Evolutionary conservation across 2,113 vertebrate species (phyloP).

Genomic region (Micromys minutus): DNA sequence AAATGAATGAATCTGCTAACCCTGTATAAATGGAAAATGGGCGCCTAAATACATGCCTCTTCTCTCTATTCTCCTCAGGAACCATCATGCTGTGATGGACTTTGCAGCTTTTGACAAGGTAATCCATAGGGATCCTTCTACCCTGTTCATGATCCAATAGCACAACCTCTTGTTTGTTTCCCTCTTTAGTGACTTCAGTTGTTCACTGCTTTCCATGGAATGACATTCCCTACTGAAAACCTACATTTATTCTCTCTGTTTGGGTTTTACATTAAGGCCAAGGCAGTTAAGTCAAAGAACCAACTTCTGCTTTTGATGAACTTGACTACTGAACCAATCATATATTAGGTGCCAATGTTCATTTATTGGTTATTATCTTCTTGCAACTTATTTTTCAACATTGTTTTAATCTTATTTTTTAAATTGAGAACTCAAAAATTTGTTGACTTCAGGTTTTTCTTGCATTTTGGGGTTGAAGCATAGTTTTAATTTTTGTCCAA

Average conservation of each 20-base stretch:
- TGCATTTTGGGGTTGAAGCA: not conserved
- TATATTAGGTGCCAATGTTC: not conserved
- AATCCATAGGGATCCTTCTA: not conserved
- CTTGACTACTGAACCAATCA: not conserved
- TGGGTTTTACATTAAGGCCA: not conserved
- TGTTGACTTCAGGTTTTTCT: not conserved
- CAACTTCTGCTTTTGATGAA: not conserved
- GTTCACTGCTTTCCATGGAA: too few relatives aligned
- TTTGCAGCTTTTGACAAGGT: not conserved
- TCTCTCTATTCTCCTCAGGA: not conserved
- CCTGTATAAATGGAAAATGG: not conserved
- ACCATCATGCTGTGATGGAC: not conserved
- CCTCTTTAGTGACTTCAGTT: not conserved
- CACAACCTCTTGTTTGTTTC: not conserved
- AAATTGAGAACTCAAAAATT: not conserved
- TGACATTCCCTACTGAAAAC: not conserved
- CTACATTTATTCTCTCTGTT: not conserved
- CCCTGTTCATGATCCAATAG: not conserved
- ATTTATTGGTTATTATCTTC: not conserved
- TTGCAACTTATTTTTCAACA: not conserved
- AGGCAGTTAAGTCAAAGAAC: not conserved
- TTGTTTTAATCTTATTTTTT: not conserved
- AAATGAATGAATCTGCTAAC: not conserved
- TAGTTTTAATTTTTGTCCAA: not conserved
- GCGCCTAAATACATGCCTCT: not conserved